Base-by-base conservation (phyloP, 2,797 vertebrate species). In the Acrossocheilus wenchowensis region DNA sequence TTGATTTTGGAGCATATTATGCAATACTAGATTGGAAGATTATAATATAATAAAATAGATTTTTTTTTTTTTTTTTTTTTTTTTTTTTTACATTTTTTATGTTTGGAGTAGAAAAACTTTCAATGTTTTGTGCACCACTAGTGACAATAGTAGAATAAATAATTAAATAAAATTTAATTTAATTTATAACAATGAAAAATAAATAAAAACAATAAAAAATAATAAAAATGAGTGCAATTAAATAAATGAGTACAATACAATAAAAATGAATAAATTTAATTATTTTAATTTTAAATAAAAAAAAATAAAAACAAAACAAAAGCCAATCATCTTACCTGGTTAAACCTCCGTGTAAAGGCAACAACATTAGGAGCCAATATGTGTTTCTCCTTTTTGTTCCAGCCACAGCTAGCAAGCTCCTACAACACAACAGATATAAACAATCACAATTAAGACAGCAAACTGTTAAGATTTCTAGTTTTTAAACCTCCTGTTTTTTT, bases 341-440 rank as follows among this genome's bases (percentile, higher is more conserved):
- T 98, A 94, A 98, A 98, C 82, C 97, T 96, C 87, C 97, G 95
- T 34, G 97, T 98, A 93, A 98, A 98, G 78, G 97, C 97, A 68
- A 98, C 97, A 72, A 98, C 94, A 71, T 98, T 98, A 43, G 97
- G 97, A 66, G 97, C 96, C 1, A 98, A 95, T 86, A 95, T 96
- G 89, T 98, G 97, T 91, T 98, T 98, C 92, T 98, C 97, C 88
- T 97, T 98, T 91, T 96, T 97, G 90, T 96, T 98, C 97, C 97
- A 98, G 86, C 97, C 97, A 90, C 97, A 98, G 93, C 97, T 97
- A 84, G 97, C 94, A 86, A 98, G 95, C 92, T 98, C 97, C 97
- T 98, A 91, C 45, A 91, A 94, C 92, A 92, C 36, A 73, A 26
- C 87, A 87, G 21, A 69, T 19, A 71, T 6, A n/a, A 57, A 52